Base-by-base conservation (phyloP, 2,797 vertebrate species). In the Cephalopachus bancanus region DNA sequence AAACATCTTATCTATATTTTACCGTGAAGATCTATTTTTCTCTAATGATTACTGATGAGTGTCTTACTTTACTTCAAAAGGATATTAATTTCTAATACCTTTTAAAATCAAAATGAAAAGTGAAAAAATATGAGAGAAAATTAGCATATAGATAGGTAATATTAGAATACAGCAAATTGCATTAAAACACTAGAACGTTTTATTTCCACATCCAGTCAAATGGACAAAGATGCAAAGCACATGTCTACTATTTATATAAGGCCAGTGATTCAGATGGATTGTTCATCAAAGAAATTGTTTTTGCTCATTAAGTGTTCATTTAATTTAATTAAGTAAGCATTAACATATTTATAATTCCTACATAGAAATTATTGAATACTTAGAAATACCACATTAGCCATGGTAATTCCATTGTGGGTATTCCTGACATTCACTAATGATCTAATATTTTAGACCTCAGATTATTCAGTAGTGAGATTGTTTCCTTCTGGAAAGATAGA, bases 331-430 rank as follows among this genome's bases (percentile, higher is more conserved):
- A 62, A 98, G 90, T 16, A 95, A 74, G 10, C 30, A 97, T 85
- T 95, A 83, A 85, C 95, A 93, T 94, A 92, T 95, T 98, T 98
- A 96, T 83, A 95, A 91, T 92, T n/a, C 51, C 9, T 93, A 22
- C 33, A 96, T 91, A 59, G 69, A 96, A 97, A 93, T 62, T 89
- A 44, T 80, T 55, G 57, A 74, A 26, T 83, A 55, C 1, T 92
- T 87, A 62, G 65, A 92, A 74, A 90, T 15, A 89, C 24, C 17
- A 84, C 92, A 96, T 78, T 93, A 80, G 96, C 94, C 49, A 67
- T 78, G 22, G 3, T 5, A 44, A 91, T 94, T 96, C 20, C 16
- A 57, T 80, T 95, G 59, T 14, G 74, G 79, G 57, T 2, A 93
- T 81, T 62, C 72, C 62, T 96, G 19, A 49, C 62, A 28, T 86